phyloP scores from a whole-genome alignment of 2,888 invertebrate species.

The Ormyrus thymus region DNA sequence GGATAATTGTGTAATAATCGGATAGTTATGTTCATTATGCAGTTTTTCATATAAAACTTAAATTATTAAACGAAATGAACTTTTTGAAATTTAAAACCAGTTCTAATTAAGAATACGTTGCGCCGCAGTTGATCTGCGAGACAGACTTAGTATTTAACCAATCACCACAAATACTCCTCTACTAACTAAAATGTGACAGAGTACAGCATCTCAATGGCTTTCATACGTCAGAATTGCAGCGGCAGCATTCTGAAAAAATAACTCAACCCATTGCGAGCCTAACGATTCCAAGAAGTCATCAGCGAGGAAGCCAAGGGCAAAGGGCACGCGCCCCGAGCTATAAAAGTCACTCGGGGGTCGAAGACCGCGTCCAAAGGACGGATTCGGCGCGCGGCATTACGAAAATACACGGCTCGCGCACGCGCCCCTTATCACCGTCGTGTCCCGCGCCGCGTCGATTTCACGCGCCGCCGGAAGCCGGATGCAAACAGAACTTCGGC shows the following conservation, averaged over 20 bases:
- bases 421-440: slow-evolving; percentile 39
- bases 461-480: slow-evolving; percentile 50
- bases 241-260: background rate
- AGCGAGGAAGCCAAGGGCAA: background rate
- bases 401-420: slow-evolving; percentile 28
- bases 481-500: slow-evolving; percentile 23
- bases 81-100: too few species aligned
- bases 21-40: too few species aligned
- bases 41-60: too few species aligned
- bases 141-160: too few species aligned
- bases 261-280: background rate
- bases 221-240: too few species aligned
- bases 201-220: too few species aligned
- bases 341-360: slow-evolving; percentile 19
- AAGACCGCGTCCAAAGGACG: background rate
- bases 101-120: too few species aligned
- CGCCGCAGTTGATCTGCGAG: too few species aligned
- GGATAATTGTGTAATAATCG: too few species aligned
- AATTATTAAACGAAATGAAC: too few species aligned
- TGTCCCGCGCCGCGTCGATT: slow-evolving; percentile 36
- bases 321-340: slow-evolving; percentile 14
- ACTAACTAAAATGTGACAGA: too few species aligned
- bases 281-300: slow-evolving; percentile 19
- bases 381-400: slow-evolving; percentile 10
- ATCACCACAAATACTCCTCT: too few species aligned